phyloP scores from a whole-genome alignment of 2,888 invertebrate genomes.

The Eristalis arbustorum region DNA sequence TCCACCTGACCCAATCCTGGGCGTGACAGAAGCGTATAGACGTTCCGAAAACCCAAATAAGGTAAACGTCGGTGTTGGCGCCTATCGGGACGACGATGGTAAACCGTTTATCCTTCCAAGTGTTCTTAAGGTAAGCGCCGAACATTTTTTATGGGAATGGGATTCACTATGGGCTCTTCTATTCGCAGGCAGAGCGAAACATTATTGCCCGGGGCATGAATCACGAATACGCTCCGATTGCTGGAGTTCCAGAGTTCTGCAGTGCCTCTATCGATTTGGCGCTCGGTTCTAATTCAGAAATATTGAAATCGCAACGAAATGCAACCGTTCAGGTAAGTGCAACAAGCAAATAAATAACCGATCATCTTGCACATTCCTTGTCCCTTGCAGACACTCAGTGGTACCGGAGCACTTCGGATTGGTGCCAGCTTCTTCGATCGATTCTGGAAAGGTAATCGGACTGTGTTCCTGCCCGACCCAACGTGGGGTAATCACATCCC shows the following conservation, averaged over 20 bases:
- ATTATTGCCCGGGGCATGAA: slow-evolving; percentile 87
- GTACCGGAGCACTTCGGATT: slow-evolving; percentile 97
- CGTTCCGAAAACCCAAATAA: slow-evolving; percentile 94
- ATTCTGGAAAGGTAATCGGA: slow-evolving; percentile 90
- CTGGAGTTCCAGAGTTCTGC: slow-evolving; percentile 91
- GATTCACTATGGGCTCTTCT: neutral
- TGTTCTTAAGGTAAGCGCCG: slow-evolving; percentile 85
- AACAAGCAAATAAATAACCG: neutral
- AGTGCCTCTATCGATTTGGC: slow-evolving; percentile 92
- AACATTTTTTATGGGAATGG: neutral
- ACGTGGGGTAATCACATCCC: slow-evolving; percentile 99
- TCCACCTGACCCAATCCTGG: slow-evolving; percentile 98
- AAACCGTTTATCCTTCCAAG: slow-evolving; percentile 97
- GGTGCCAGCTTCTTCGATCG: slow-evolving; percentile 93
- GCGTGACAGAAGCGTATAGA: slow-evolving; percentile 98
- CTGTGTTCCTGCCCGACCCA: slow-evolving; percentile 93
- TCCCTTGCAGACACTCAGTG: slow-evolving; percentile 91
- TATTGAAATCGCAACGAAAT: slow-evolving; percentile 85
- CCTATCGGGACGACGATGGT: slow-evolving; percentile 98
- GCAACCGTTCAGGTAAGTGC: slow-evolving; percentile 85
- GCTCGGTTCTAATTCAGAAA: slow-evolving; percentile 88
- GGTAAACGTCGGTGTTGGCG: slow-evolving; percentile 97
- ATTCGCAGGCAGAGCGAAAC: slow-evolving; percentile 89
- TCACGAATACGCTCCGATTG: slow-evolving; percentile 97
- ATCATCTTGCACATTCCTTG: slow-evolving; percentile 34